Base-by-base conservation (phyloP, 1,140 invertebrate genomes). In the Formica exsecta region DNA sequence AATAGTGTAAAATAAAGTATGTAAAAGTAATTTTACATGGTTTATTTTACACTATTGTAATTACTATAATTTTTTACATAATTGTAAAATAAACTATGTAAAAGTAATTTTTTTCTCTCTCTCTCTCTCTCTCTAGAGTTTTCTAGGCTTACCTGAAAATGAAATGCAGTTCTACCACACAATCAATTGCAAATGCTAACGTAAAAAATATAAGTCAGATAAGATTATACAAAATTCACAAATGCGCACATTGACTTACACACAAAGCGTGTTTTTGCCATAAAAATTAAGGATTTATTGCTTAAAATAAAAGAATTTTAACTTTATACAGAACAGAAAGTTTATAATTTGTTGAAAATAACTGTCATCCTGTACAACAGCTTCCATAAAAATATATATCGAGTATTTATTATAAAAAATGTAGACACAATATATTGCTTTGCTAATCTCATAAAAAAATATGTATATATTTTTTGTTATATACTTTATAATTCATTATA, bases 61-160 rank as follows among this genome's bases (percentile, higher is more conserved):
- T 22, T 22, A 22, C 0, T 22, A 22, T 22, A 22, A 22, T 22
- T 22, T 22, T 22, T 22, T 22, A 22, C 22, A 22, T 22, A 22
- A 22, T 22, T 11, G n/a, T 41, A 59, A 74, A 48, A 59, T 44
- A 68, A 68, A 44, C 38, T 68, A 4, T 70, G 25, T 36, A 71
- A 59, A 59, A 59, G 51, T 71, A 7, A 32, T 41, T 13, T 51
- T 13, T 48, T 7, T 48, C 41, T 32, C 44, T 41, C 16, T 51
- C 9, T 48, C n/a, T n/a, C n/a, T 41, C 16, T 51, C 9, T 48
- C 44, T 51, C 29, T 32, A 61, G 9, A 62, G 6, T 5, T 81
- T 19, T 36, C 13, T 70, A 70, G 62, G 11, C 87, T 89, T 89
- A 89, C 87, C 87, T 66, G 36, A 13, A 32, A 85, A 29, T 71